These are phyloP conservation scores for Pundamilia nyererei DNA, from an alignment of 2,113 vertebrate species.

Conservation along the genomic window DNA sequence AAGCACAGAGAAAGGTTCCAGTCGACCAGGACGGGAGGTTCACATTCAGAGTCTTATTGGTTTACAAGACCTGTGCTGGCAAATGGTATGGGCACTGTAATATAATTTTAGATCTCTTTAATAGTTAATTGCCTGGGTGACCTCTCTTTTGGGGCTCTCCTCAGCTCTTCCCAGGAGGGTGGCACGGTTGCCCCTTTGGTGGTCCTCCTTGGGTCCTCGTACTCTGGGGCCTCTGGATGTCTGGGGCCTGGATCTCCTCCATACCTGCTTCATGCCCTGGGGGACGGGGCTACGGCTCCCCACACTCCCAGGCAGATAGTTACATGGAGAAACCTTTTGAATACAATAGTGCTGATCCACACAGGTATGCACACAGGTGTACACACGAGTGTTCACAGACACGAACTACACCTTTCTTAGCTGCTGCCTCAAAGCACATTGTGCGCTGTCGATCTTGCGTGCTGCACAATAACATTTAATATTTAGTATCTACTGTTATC, in stretches of 20 bases:
- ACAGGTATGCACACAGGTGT: not conserved
- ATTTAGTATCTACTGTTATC: not conserved
- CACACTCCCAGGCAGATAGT: rapidly evolving
- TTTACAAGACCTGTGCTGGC: not conserved
- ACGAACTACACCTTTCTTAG: rapidly evolving
- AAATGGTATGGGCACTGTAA: not conserved
- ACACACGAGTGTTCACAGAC: rapidly evolving
- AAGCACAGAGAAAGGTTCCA: not conserved
- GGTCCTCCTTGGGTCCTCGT: not conserved
- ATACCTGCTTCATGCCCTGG: not conserved
- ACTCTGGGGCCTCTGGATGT: not conserved
- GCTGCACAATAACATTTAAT: rapidly evolving
- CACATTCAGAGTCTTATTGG: rapidly evolving
- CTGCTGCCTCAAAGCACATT: too few species aligned
- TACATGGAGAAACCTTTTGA: not conserved
- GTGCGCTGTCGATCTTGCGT: rapidly evolving
- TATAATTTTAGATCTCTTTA: not conserved
- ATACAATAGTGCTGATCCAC: not conserved
- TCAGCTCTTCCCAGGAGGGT: not conserved
- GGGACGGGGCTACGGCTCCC: not conserved
- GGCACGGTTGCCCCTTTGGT: not conserved
- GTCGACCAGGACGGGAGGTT: rapidly evolving
- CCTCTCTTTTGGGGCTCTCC: rapidly evolving
- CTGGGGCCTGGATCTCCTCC: not conserved
- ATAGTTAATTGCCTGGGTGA: not conserved